Base-by-base conservation (phyloP, 2,113 vertebrate species). In the Neoarius graeffei region DNA sequence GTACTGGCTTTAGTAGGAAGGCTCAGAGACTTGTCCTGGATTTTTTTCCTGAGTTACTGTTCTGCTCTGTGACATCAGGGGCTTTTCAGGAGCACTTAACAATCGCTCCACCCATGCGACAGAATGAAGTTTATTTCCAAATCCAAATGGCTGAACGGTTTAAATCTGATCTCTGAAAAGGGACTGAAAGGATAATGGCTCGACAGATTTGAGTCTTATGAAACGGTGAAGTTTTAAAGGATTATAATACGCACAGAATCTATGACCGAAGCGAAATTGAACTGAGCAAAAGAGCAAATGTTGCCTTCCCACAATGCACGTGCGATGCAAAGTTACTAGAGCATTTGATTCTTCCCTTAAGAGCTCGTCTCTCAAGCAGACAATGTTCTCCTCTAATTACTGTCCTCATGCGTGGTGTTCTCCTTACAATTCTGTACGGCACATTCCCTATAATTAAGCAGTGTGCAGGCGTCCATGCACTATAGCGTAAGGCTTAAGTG, bases 301-400 rank as follows among this genome's bases (percentile, higher is more conserved):
- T 14, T 15, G 73, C 1, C 80, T 84, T n/a, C 23, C 64, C 30
- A 48, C 23, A 13, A 52, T 59, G 64, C 77, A n/a, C 1, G 20
- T 14, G 19, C 11, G 6, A 17, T 15, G 7, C 42, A 17, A 86
- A 60, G 74, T 42, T 50, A 66, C 56, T 73, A 1, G 23, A 79
- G 10, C 69, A 15, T 48, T 82, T 83, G 79, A 60, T 88, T 88
- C 62, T 69, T 80, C 54, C 64, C 81, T 73, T 64, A 69, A 89
- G 64, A 7, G 0, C 59, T 85, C 30, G 62, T 57, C 35, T 79
- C 73, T 30, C 14, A 57, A 50, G 48, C 27, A 82, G 66, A 86
- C 35, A 81, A 84, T n/a, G 76, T 80, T 86, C 84, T 35, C 66
- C 50, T 83, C 23, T 88, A 73, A 87, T 86, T 83, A 85, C 79